A percentile compares a stretch with the other conserved stretches of the same genome.
Evolutionary conservation across 2,797 vertebrate species (phyloP).

Genomic region (Mycteria americana): DNA sequence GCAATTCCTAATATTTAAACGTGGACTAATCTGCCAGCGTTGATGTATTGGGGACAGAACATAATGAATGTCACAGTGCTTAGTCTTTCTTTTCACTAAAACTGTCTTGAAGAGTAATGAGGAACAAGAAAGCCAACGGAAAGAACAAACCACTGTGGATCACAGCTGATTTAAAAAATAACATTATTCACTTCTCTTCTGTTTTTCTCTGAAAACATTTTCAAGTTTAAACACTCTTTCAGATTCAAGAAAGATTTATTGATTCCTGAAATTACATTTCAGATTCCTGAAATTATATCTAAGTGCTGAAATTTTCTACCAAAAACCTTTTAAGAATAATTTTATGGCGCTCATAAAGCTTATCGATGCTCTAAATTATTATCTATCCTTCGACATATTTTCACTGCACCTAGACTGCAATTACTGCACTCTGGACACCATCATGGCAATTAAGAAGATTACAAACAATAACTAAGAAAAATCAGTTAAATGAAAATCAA

Average conservation of each 20-base stretch:
- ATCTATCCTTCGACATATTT: neutral
- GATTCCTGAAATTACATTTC: neutral
- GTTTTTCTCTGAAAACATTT: neutral
- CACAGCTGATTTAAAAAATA: slow-evolving; percentile 1
- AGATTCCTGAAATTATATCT: neutral
- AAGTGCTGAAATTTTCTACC: neutral
- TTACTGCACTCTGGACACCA: neutral
- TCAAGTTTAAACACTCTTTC: neutral
- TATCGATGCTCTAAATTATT: neutral
- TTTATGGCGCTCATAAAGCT: neutral
- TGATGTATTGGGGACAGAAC: slow-evolving; percentile 41
- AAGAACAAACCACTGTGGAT: slow-evolving; percentile 4
- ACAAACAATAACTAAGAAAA: neutral
- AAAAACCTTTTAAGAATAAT: neutral
- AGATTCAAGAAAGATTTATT: neutral
- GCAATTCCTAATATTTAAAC: slow-evolving; percentile 60
- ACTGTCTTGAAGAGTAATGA: slow-evolving; percentile 60
- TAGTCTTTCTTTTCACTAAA: slow-evolving; percentile 58
- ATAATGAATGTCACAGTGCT: slow-evolving; percentile 64
- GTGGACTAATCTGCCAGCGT: slow-evolving; percentile 46
- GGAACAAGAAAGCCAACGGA: neutral
- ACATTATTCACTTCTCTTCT: neutral
- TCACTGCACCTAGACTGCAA: neutral
- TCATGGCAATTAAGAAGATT: neutral
- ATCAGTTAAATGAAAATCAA: neutral